Evolutionary conservation across 2,113 vertebrate species (phyloP), one percentile per base, ranked within the genome.

Genomic region (Aldabrachelys gigantea): DNA sequence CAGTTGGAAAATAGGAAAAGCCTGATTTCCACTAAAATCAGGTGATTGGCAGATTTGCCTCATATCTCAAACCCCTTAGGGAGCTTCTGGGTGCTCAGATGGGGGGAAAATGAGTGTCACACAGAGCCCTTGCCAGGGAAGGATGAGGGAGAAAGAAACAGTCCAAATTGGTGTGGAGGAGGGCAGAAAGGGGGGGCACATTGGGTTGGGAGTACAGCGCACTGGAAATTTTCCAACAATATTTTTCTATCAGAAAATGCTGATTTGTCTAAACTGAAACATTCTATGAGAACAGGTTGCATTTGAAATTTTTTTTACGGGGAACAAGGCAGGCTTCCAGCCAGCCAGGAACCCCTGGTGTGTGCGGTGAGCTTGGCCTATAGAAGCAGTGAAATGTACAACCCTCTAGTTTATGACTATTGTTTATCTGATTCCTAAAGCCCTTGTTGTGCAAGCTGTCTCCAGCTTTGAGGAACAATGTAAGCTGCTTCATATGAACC

Each of bases 351-450:
- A 13, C 72, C 38, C 22, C 72, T 75, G 38, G 38, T 76, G 72
- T 25, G 22, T 44, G n/a, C n/a, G 9, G 69, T 72, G n/a, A 72
- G 72, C 72, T 76, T 44, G 22, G 72, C 38, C 72, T 44, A 44
- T 25, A 76, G 82, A 85, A 80, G 24, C 25, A 44, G 38, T 52
- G 81, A 41, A 21, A 17, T 85, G n/a, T 0, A n/a, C 8, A 8
- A 6, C 90, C 83, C 83, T 6, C 62, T 89, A 4, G 50, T 87
- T 95, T 89, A 53, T 29, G 49, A 57, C 47, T 93, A 13, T 57
- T 88, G n/a, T 65, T 83, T 87, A 25, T 87, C 87, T 79, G 53
- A 44, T 25, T 93, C 95, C 91, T 90, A 87, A 95, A 92, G 78
- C 62, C 52, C 13, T 83, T 44, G 38, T 80, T 93, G 57, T 87